Conservation (phyloP, 2,888 invertebrate species). For the Seladonia tumulorum region DNA sequence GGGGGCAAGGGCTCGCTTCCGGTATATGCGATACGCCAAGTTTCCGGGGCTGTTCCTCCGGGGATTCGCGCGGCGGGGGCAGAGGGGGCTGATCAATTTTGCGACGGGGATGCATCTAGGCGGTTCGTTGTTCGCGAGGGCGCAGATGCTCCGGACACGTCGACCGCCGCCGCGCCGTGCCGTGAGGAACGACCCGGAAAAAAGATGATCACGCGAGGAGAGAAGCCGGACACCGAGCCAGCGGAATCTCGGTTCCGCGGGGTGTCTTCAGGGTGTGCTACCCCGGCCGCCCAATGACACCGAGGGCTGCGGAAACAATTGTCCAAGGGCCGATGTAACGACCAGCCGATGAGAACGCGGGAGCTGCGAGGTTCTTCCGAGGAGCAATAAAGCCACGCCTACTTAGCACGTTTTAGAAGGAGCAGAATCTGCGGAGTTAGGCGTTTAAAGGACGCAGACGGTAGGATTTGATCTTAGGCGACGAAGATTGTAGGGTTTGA, state of each 20-base stretch:
- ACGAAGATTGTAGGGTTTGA: too few species aligned
- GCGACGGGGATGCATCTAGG: slow-evolving; percentile 62
- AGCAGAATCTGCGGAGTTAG: not conserved
- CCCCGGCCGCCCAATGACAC: not conserved
- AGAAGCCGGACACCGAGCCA: slow-evolving; percentile 7
- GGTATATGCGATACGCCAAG: slow-evolving; percentile 59
- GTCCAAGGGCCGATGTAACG: not conserved
- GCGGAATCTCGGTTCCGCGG: slow-evolving; percentile 20
- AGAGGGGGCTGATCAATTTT: slow-evolving; percentile 67
- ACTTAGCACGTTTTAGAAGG: not conserved
- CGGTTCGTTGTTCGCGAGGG: slow-evolving; percentile 47
- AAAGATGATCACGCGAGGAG: slow-evolving; percentile 17
- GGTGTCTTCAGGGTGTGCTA: slow-evolving; percentile 34
- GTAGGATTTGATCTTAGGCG: too few species aligned
- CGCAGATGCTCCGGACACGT: slow-evolving; percentile 50
- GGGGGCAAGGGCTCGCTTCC: slow-evolving; percentile 54
- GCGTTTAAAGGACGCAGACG: too few species aligned
- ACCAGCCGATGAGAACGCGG: not conserved
- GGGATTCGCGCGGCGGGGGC: slow-evolving; percentile 38
- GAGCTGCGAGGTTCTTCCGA: not conserved
- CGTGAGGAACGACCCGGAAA: slow-evolving; percentile 13
- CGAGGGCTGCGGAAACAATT: not conserved
- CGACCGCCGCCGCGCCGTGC: slow-evolving; percentile 2
- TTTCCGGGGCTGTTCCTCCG: slow-evolving; percentile 59
- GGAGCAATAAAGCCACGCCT: not conserved